Evolutionary conservation across 64 coral and sea anemone genomes (phyloP).

Genomic region (Montipora cactus): DNA sequence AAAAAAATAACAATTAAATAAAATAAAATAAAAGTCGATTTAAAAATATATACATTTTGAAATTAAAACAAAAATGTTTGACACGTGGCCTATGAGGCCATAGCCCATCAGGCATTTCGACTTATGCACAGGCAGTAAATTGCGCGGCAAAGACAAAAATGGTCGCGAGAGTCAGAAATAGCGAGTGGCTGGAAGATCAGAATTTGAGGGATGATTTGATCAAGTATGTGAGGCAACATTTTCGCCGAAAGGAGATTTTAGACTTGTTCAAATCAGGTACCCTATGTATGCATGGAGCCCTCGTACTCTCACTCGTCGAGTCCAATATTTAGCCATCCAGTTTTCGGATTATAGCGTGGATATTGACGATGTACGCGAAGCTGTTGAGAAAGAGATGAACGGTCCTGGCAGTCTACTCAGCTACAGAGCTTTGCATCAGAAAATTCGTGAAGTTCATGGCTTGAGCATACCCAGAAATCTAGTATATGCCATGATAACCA

Average conservation of each 20-base stretch:
- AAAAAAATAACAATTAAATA: background rate
- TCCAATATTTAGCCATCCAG: constrained; percentile 37
- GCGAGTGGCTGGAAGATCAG: constrained; percentile 59
- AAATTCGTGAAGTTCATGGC: constrained; percentile 62
- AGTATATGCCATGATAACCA: constrained; percentile 36
- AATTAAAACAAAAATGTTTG: background rate
- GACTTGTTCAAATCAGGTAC: constrained; percentile 20
- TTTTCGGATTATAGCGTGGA: constrained; percentile 45
- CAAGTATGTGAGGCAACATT: constrained; percentile 4
- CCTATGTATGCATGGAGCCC: constrained; percentile 57
- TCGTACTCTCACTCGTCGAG: constrained; percentile 47
- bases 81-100: constrained; percentile 12
- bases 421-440: constrained; percentile 43
- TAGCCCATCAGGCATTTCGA: constrained; percentile 63
- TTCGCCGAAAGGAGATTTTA: background rate
- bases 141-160: constrained; percentile 23
- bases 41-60: background rate
- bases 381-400: constrained; percentile 40
- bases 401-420: constrained; percentile 50
- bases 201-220: constrained; percentile 49
- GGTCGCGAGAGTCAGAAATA: constrained; percentile 29
- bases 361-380: constrained; percentile 13
- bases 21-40: background rate
- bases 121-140: background rate
- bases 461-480: constrained; percentile 55